Conservation (phyloP, 2,797 vertebrate genomes). For the Amblyraja radiata region DNA sequence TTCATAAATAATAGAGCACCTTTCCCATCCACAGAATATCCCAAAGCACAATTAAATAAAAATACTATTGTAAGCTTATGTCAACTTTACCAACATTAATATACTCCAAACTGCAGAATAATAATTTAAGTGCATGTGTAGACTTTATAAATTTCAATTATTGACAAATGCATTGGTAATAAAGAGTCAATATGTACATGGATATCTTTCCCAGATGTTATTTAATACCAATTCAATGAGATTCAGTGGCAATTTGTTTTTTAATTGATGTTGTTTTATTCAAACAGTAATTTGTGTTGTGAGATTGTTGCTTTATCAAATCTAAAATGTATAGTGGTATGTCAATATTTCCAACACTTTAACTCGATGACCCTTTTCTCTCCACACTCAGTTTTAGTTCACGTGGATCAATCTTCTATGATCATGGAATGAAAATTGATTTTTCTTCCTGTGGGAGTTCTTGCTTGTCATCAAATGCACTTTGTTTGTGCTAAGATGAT, state of each 20-base stretch:
- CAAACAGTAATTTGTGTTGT: neutral
- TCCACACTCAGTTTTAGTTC: slow-evolving; percentile 49
- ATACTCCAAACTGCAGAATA: neutral
- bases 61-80: neutral
- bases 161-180: neutral
- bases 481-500: slow-evolving; percentile 56
- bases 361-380: slow-evolving; percentile 37
- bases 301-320: slow-evolving; percentile 25
- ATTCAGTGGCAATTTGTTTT: neutral
- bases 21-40: neutral
- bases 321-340: neutral
- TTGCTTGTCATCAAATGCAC: slow-evolving; percentile 56
- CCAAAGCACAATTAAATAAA: neutral
- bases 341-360: slow-evolving; percentile 11
- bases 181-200: neutral
- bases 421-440: slow-evolving; percentile 73
- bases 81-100: neutral
- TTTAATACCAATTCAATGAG: neutral
- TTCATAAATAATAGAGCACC: neutral
- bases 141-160: neutral
- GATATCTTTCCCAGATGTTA: neutral
- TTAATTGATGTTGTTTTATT: slow-evolving; percentile 24
- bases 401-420: slow-evolving; percentile 57
- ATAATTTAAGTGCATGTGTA: neutral
- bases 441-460: slow-evolving; percentile 57